Evolutionary conservation across 1,140 invertebrate species (phyloP).

Genomic region (Aphis gossypii): DNA sequence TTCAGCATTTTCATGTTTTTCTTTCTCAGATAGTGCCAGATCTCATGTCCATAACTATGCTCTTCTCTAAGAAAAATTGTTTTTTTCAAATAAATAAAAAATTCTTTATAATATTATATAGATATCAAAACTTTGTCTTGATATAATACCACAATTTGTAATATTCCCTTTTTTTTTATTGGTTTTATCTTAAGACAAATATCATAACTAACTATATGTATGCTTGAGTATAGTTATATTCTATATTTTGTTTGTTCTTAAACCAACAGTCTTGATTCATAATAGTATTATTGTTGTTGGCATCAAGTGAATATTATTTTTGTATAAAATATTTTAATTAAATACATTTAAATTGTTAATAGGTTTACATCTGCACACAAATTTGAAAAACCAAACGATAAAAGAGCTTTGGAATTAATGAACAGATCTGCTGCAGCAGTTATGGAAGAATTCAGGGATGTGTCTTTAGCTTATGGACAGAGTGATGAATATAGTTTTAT

Average conservation of each 20-base stretch:
- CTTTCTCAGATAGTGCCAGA: too few species aligned
- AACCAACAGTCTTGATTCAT: background rate
- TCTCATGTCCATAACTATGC: too few species aligned
- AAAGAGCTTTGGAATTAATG: slow-evolving; percentile 84
- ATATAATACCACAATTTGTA: too few species aligned
- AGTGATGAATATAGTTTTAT: slow-evolving; percentile 98
- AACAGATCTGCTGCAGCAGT: slow-evolving; percentile 82
- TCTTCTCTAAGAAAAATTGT: too few species aligned
- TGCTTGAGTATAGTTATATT: too few species aligned
- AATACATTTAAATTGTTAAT: background rate
- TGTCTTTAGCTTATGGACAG: slow-evolving; percentile 88
- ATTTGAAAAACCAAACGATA: slow-evolving; percentile 93
- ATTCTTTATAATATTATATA: too few species aligned
- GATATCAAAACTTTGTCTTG: too few species aligned
- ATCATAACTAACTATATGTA: too few species aligned
- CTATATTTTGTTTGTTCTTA: background rate
- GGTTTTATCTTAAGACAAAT: too few species aligned
- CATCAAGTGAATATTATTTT: background rate
- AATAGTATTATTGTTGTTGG: too few species aligned
- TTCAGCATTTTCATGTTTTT: background rate
- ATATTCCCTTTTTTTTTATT: too few species aligned
- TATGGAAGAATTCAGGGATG: slow-evolving; percentile 86
- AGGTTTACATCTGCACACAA: slow-evolving; percentile 70
- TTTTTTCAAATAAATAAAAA: too few species aligned
- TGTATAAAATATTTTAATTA: background rate